These are phyloP conservation scores for Melitaea cinxia DNA, from an alignment of 1,140 invertebrate species.

Conservation along the genomic window DNA sequence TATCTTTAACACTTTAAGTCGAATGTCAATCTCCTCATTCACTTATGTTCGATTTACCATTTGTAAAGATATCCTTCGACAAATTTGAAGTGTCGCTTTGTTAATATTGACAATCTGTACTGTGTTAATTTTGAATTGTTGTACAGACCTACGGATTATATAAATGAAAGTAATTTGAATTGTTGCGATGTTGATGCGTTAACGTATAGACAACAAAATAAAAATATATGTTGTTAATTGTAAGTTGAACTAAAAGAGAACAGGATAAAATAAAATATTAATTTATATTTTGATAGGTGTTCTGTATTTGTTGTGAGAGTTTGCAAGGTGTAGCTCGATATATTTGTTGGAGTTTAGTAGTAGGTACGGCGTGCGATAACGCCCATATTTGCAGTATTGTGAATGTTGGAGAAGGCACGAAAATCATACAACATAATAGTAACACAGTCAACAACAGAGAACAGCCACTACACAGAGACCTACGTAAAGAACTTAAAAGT, in stretches of 20 bases:
- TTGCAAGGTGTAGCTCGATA: conserved; percentile 77
- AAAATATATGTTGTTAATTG: conserved; percentile 37
- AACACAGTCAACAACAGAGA: conserved; percentile 80
- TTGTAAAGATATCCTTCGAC: conserved; percentile 49
- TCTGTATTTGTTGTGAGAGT: conserved; percentile 79
- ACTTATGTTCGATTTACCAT: not conserved
- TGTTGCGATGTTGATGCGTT: conserved; percentile 25
- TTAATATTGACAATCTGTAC: conserved; percentile 65
- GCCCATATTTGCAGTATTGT: conserved; percentile 79
- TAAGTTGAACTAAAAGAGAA: conserved; percentile 31
- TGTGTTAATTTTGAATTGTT: conserved; percentile 49
- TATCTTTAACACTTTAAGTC: conserved; percentile 35
- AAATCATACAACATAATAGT: conserved; percentile 80
- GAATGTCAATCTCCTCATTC: not conserved
- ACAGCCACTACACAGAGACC: conserved; percentile 81
- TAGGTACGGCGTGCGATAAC: conserved; percentile 75
- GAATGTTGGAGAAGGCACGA: conserved; percentile 80
- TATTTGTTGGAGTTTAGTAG: conserved; percentile 77
- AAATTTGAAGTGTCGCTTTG: conserved; percentile 58
- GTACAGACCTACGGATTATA: conserved; percentile 36
- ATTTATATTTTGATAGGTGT: conserved; percentile 40
- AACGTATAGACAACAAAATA: conserved; percentile 30
- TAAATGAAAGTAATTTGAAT: conserved; percentile 25
- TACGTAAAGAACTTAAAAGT: conserved; percentile 75
- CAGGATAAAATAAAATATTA: conserved; percentile 26